Percentiles rank a stretch among this genome's conserved stretches.
These are phyloP conservation scores for Eulithis prunata DNA, from an alignment of 2,888 invertebrate genomes.

Conservation along the genomic window DNA sequence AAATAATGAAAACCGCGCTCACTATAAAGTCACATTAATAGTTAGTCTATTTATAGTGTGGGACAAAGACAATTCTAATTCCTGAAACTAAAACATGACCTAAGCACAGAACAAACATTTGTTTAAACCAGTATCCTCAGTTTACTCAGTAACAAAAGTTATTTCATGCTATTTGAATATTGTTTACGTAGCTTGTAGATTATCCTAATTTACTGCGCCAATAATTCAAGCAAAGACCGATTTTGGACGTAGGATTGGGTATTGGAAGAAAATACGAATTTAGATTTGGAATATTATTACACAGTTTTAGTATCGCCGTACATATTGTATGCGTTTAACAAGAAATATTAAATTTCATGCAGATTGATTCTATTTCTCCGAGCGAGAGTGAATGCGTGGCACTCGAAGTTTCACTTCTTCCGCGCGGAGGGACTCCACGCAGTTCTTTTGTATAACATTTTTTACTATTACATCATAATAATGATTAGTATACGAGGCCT, in stretches of 20 bases:
- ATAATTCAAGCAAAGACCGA: slow-evolving; percentile 9
- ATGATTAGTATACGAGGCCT: too few relatives aligned
- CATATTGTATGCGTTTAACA: too few relatives aligned
- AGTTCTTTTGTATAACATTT: too few relatives aligned
- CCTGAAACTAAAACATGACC: slow-evolving; percentile 15
- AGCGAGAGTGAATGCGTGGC: too few relatives aligned
- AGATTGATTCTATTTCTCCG: too few relatives aligned
- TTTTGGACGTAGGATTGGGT: slow-evolving; percentile 11
- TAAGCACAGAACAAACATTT: slow-evolving; percentile 14
- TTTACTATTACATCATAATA: too few relatives aligned
- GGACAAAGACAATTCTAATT: slow-evolving; percentile 16
- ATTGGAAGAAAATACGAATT: slow-evolving; percentile 3
- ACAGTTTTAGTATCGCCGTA: not conserved
- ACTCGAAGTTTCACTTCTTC: too few relatives aligned
- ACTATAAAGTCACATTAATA: too few relatives aligned
- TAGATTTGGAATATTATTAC: not conserved
- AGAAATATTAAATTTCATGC: too few relatives aligned
- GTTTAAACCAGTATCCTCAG: slow-evolving; percentile 7
- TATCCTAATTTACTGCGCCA: slow-evolving; percentile 19
- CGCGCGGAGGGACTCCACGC: too few relatives aligned
- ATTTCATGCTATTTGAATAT: slow-evolving; percentile 17
- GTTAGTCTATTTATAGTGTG: not conserved
- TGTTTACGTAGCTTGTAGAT: slow-evolving; percentile 15
- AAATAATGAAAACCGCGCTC: too few relatives aligned
- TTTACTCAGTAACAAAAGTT: slow-evolving; percentile 22